Evolutionary conservation across 2,797 vertebrate species (phyloP).

Genomic region (Takifugu ocellatus): DNA sequence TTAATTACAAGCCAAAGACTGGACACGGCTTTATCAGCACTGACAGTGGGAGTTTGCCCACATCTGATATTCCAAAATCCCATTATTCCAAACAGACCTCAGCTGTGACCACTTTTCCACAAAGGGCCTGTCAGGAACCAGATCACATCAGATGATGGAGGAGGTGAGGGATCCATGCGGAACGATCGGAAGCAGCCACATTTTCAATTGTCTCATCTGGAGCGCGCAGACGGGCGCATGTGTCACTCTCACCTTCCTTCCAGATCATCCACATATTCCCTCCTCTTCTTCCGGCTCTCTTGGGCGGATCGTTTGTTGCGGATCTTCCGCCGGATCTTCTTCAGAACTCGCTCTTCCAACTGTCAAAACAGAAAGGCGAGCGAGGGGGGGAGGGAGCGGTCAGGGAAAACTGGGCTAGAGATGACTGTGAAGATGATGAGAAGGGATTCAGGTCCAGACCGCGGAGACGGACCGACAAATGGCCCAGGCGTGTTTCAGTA

Average conservation of each 20-base stretch:
- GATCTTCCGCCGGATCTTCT: slow-evolving; percentile 95
- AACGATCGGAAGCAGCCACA: neutral
- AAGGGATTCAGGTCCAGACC: too few species aligned
- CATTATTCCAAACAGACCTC: slow-evolving; percentile 9
- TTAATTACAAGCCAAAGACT: too few species aligned
- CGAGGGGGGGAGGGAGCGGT: neutral
- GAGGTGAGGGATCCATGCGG: too few species aligned
- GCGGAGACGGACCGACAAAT: too few species aligned
- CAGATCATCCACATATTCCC: slow-evolving; percentile 89
- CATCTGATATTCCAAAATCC: too few species aligned
- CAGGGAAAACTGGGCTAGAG: slow-evolving; percentile 7
- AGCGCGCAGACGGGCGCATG: slow-evolving; percentile 3
- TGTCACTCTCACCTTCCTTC: slow-evolving; percentile 80
- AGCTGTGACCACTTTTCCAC: neutral
- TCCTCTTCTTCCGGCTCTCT: slow-evolving; percentile 95
- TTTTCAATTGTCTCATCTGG: neutral
- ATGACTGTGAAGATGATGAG: neutral
- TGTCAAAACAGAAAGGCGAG: slow-evolving; percentile 45
- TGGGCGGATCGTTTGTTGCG: slow-evolving; percentile 95
- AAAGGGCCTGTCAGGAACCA: too few species aligned
- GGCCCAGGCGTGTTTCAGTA: slow-evolving; percentile 35
- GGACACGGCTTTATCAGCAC: too few species aligned
- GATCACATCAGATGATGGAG: too few species aligned
- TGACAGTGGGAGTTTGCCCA: too few species aligned
- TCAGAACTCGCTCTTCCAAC: slow-evolving; percentile 90